Base-by-base conservation (phyloP, 1,140 invertebrate species). In the Lepidurus apus region DNA sequence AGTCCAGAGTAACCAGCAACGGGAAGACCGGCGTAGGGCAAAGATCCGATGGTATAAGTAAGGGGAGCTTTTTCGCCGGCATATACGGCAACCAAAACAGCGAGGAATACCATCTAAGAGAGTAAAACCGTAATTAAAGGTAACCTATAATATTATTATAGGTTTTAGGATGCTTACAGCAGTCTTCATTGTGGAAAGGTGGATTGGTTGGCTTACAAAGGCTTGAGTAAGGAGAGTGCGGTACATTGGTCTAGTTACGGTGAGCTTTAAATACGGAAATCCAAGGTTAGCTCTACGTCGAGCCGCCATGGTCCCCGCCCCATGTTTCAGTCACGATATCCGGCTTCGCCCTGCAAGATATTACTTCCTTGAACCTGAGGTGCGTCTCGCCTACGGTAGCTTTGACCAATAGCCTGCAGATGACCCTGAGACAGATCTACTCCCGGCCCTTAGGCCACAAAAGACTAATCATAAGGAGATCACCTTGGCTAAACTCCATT, bases 271-370 rank as follows among this genome's bases (percentile, higher is more conserved):
- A 65, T 65, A 65, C 53, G 53, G 21, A 65, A 65, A 17, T 21
- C 53, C 53, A 65, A 65, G 53, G 53, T 5, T 65, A 65, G 6
- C 17, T 21, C 6, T 7, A 65, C 5, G 17, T 65, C 5, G 21
- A 17, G 53, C 17, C 53, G 53, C 13, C 53, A 21, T 1, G 17
- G 3, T n/a, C 7, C 53, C 53, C 53, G 21, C 53, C 53, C 53
- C 17, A n/a, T 65, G 53, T 65, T 21, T 65, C 53, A 65, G 53
- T 65, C 53, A 65, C 53, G 53, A 65, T n/a, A 65, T 65, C 53
- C 53, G 53, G 53, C 53, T 65, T 47, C 53, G 53, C 53, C 53
- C 53, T 21, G 53, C 21, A 65, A 65, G 53, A 21, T 65, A 65
- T 65, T 65, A 65, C 53, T 65, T 65, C 53, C 53, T 65, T 65